phyloP scores from a whole-genome alignment of 2,113 vertebrate species.

The Oenanthe oenanthe region DNA sequence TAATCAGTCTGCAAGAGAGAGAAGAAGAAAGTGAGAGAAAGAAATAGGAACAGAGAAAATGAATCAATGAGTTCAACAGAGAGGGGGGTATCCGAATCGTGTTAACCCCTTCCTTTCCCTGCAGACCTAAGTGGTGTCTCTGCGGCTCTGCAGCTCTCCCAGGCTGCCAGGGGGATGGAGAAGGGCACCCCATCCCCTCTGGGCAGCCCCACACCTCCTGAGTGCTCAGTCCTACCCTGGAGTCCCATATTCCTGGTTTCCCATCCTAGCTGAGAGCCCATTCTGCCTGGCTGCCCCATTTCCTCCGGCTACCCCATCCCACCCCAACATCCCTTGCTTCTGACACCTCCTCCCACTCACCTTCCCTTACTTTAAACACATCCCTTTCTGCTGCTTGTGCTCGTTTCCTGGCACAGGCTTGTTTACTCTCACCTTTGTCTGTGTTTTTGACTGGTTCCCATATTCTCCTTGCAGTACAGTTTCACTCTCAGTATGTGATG shows the following conservation, averaged over 20 bases:
- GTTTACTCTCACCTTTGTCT: background rate
- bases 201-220: background rate
- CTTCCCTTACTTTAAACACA: background rate
- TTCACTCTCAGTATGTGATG: background rate
- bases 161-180: background rate
- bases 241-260: background rate
- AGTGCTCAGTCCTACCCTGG: background rate
- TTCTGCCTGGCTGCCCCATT: background rate
- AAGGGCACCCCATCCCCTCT: background rate
- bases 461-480: background rate
- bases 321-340: background rate
- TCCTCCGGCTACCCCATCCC: background rate
- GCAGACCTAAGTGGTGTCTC: background rate
- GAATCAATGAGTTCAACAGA: slow-evolving; percentile 22
- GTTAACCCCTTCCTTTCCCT: slow-evolving; percentile 50
- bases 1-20: slow-evolving; percentile 64
- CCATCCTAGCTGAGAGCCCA: background rate
- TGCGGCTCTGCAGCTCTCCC: background rate
- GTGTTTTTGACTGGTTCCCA: background rate
- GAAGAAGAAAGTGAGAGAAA: slow-evolving; percentile 64
- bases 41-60: slow-evolving; percentile 50
- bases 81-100: background rate
- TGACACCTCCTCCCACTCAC: background rate
- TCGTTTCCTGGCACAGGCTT: background rate
- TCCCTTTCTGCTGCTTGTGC: background rate